Evolutionary conservation across 1,140 invertebrate species (phyloP).

Genomic region (Bombus polaris): DNA sequence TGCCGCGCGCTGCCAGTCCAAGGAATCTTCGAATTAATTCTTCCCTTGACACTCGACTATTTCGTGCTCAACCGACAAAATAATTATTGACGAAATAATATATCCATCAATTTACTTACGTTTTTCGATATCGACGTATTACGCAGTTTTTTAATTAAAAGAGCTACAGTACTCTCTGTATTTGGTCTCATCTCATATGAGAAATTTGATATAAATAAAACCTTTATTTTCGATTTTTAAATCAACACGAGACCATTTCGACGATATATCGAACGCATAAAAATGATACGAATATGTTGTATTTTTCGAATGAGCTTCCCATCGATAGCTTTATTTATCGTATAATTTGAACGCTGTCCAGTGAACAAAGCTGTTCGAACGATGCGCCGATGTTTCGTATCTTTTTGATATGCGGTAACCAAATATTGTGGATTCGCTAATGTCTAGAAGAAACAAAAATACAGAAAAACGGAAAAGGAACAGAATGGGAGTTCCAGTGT

Average conservation of each 20-base stretch:
- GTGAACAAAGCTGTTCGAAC: background rate
- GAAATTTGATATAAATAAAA: background rate
- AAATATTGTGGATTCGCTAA: background rate
- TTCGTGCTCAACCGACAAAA: too few species aligned
- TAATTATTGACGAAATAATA: too few species aligned
- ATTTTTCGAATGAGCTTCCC: background rate
- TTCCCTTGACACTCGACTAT: background rate
- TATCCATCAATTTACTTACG: too few species aligned
- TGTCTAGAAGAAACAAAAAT: background rate
- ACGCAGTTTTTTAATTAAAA: background rate
- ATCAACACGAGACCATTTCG: background rate
- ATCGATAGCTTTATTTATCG: background rate
- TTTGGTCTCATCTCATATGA: background rate
- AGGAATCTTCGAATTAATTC: constrained; percentile 24
- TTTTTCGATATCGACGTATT: too few species aligned
- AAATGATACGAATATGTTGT: background rate
- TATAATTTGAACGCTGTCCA: background rate
- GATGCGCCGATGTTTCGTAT: background rate
- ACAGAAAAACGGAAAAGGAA: background rate
- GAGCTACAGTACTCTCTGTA: background rate
- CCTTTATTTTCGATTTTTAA: background rate
- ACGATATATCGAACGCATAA: background rate
- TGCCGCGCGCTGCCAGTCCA: background rate
- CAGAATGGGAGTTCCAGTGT: background rate
- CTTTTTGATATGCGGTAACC: background rate